These are phyloP conservation scores for Pelochelys cantorii DNA, from an alignment of 2,797 vertebrate genomes.

Conservation along the genomic window DNA sequence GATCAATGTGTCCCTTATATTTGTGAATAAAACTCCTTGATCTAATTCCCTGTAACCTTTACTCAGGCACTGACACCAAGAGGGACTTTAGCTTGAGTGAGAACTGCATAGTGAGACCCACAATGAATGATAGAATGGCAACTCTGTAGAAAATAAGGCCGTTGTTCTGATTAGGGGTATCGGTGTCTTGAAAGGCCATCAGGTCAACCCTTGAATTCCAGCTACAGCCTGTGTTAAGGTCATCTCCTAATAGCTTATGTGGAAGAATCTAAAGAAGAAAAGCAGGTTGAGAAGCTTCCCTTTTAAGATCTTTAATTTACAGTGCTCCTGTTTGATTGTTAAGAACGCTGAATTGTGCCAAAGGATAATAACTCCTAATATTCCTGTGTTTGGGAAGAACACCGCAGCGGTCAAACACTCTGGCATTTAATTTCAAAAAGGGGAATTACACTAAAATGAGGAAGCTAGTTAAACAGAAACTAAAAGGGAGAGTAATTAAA, in stretches of 20 bases:
- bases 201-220: neutral
- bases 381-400: too few relatives aligned
- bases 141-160: neutral
- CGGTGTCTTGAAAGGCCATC: neutral
- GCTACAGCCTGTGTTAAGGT: neutral
- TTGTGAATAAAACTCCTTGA: neutral
- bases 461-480: too few relatives aligned
- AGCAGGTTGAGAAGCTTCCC: neutral
- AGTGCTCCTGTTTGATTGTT: neutral
- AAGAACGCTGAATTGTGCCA: too few relatives aligned
- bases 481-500: too few relatives aligned
- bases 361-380: too few relatives aligned
- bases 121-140: neutral
- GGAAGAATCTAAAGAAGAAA: neutral
- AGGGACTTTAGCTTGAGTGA: neutral
- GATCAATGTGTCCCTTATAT: constrained; percentile 13
- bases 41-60: neutral
- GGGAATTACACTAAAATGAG: too few relatives aligned
- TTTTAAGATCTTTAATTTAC: neutral
- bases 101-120: neutral
- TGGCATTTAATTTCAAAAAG: too few relatives aligned
- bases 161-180: neutral
- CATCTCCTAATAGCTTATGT: neutral
- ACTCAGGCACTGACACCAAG: neutral
- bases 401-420: too few relatives aligned